Evolutionary conservation across 2,113 vertebrate genomes (phyloP).

Genomic region (Lichenostomus cassidix): DNA sequence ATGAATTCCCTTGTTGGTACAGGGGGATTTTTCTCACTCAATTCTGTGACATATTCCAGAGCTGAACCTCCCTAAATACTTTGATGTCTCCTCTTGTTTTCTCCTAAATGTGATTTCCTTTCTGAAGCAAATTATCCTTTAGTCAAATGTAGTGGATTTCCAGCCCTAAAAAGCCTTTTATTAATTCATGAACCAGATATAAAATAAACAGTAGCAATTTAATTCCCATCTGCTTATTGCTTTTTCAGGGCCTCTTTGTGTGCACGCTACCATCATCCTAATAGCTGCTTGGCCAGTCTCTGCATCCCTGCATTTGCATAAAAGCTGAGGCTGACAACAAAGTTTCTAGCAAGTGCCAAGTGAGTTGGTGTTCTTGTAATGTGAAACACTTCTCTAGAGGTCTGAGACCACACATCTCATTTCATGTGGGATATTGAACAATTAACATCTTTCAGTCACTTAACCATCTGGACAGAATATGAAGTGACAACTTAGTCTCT

Average conservation of each 20-base stretch:
- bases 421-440: constrained; percentile 11
- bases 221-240: neutral
- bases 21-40: neutral
- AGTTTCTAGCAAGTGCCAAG: neutral
- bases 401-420: constrained; percentile 15
- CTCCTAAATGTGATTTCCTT: neutral
- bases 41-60: neutral
- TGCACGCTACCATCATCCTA: neutral
- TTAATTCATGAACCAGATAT: neutral
- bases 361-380: constrained; percentile 29
- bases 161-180: neutral
- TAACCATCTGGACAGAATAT: neutral
- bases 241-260: neutral
- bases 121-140: neutral
- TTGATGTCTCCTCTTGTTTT: neutral
- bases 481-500: neutral
- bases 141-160: neutral
- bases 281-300: neutral
- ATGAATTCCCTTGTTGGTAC: neutral
- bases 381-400: neutral
- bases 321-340: constrained; percentile 10
- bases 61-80: neutral
- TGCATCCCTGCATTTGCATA: neutral
- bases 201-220: constrained; percentile 12
- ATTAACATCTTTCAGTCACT: constrained; percentile 34